A percentile compares a stretch with the other conserved stretches of the same genome.
phyloP scores from a whole-genome alignment of 2,888 invertebrate genomes.

The Thyatira batis region DNA sequence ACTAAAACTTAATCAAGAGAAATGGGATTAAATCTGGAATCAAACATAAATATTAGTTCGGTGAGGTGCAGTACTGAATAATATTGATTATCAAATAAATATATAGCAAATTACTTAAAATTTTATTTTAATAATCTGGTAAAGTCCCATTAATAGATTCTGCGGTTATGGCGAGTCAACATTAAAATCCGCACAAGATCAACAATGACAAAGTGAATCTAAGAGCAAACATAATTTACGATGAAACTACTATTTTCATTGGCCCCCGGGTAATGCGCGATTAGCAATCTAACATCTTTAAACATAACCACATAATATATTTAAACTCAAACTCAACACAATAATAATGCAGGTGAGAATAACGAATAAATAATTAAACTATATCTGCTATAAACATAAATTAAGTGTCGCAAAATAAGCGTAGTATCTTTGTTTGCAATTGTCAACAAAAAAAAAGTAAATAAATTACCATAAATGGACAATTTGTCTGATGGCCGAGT shows the following conservation, averaged over 20 bases:
- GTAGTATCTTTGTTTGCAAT: constrained; percentile 1
- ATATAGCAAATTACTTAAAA: too few relatives aligned
- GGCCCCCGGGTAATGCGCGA: not conserved
- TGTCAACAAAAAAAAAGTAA: constrained; percentile 12
- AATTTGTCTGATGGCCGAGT: constrained; percentile 22
- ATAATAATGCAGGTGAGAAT: not conserved
- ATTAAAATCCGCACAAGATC: not conserved
- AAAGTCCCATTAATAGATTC: not conserved
- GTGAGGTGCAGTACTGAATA: too few relatives aligned
- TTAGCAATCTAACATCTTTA: not conserved
- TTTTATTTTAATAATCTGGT: not conserved
- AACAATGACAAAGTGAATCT: not conserved
- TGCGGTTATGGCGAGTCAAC: not conserved
- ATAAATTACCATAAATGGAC: constrained; percentile 26
- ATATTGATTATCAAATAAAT: too few relatives aligned
- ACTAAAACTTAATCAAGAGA: too few relatives aligned
- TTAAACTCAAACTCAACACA: not conserved
- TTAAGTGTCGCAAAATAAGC: not conserved
- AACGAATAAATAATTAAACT: not conserved
- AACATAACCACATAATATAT: not conserved
- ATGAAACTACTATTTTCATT: not conserved
- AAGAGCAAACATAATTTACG: not conserved
- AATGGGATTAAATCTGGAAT: too few relatives aligned
- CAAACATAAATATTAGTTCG: too few relatives aligned
- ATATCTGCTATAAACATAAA: too few relatives aligned